Base-by-base conservation (phyloP, 2,797 vertebrate species). In the Gobionotothen gibberifrons region DNA sequence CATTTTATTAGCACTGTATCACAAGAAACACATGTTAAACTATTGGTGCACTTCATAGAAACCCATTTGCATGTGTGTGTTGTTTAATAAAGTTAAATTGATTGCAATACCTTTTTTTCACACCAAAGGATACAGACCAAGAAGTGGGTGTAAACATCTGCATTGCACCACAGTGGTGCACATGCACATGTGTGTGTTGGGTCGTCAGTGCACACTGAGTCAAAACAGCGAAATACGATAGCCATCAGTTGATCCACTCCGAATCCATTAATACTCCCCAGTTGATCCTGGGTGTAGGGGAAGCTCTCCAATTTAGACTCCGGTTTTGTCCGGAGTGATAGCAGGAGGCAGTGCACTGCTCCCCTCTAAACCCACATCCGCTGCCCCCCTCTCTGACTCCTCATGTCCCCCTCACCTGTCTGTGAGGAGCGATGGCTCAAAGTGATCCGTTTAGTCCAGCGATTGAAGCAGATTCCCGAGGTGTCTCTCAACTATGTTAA, bases 181-280 rank as follows among this genome's bases (percentile, higher is more conserved):
- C 56, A 66, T 83, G 81, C 84, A 92, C 78, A 89, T 87, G 88
- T 90, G 84, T 86, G 85, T 79, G 90, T 83, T 65, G 69, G 73
- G 69, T 74, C 85, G 81, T 87, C 76, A 68, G 78, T 73, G 72
- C 77, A 63, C 69, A 56, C 76, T 32, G 85, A 87, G 83, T 89
- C 85, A 86, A 86, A 89, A 90, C 83, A 85, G 85, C 48, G 87
- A 88, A 93, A 92, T 47, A 57, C 53, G 85, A 92, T 90, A 88
- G 87, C 83, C 81, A 89, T 91, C 87, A 87, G 90, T 91, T 92
- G 88, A 93, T 93, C 89, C 88, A 85, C 86, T 92, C 84, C 32
- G 85, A 90, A 89, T 91, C 90, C 90, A 92, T 91, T 90, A 89
- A 92, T 90, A 85, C 84, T 92, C 85, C 85, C 88, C 51, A 80